Conservation (phyloP, 2,888 invertebrate species). For the Tetranychus truncatus region DNA sequence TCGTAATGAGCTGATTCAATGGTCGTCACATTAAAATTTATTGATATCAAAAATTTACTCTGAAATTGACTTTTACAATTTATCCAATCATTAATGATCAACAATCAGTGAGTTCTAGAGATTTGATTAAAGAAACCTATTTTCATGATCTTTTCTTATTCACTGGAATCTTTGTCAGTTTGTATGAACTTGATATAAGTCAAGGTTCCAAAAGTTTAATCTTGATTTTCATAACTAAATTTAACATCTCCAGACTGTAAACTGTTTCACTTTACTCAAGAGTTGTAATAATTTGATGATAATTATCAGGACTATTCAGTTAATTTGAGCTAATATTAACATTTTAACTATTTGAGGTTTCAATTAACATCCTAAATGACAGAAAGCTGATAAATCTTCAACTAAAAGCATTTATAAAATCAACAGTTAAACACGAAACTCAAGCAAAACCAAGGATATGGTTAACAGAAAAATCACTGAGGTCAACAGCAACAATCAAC, state of each 20-base stretch:
- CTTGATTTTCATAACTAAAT: not conserved
- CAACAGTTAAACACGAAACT: too few relatives aligned
- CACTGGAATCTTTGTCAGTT: not conserved
- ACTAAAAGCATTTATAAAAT: not conserved
- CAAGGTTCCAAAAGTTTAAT: not conserved
- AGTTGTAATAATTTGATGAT: too few relatives aligned
- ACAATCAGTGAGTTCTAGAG: too few relatives aligned
- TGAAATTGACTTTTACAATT: not conserved
- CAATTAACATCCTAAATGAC: not conserved
- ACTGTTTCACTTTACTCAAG: too few relatives aligned
- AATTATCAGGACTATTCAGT: too few relatives aligned
- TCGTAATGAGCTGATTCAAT: too few relatives aligned
- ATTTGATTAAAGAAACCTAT: not conserved
- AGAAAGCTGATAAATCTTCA: not conserved
- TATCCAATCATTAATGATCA: not conserved
- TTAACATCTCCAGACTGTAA: not conserved
- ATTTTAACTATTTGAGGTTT: not conserved
- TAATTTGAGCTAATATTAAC: too few relatives aligned
- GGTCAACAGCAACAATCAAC: too few relatives aligned
- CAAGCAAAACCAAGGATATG: too few relatives aligned
- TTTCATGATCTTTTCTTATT: not conserved
- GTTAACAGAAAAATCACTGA: too few relatives aligned
- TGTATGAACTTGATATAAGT: not conserved
- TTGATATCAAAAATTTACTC: not conserved
- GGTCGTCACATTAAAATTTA: not conserved